Evolutionary conservation across 2,113 vertebrate genomes (phyloP), one percentile per base, ranked within the genome.

Genomic region (Rhegmatorhina hoffmannsi): DNA sequence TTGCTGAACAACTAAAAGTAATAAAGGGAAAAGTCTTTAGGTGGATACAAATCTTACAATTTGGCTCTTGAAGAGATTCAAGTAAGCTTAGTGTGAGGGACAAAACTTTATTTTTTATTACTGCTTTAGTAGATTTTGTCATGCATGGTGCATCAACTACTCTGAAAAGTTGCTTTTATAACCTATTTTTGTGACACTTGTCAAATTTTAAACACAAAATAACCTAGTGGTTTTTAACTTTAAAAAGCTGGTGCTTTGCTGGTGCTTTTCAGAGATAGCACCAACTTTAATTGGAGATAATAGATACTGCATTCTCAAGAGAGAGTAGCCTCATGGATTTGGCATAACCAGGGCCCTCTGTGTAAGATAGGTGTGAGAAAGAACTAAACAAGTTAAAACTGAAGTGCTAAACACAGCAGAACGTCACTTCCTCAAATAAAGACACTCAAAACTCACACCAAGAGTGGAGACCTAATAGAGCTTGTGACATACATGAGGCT

Each of bases 151-250:
- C 81, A 87, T 84, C 36, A 82, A 69, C 69, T 91, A 14, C 66
- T 78, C 17, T 44, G 40, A 85, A 82, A 94, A 94, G 21, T 76
- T 94, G 70, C 43, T 76, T 68, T 92, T 78, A 55, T 68, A 89
- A 87, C 47, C 6, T 6, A 43, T 82, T 95, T 92, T 53, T 66
- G 53, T 36, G 62, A 66, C 25, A 66, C 55, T 82, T 91, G 47
- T 73, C 70, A 88, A 74, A 83, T 85, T 95, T 91, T 58, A 33
- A 89, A 31, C 70, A 40, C 79, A 55, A 95, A 83, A 95, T 92
- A 90, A 40, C 43, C 6, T 34, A 34, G 12, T 89, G n/a, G 87
- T 94, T 95, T 85, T 36, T 70, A 76, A 40, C 74, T 93, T 44
- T 68, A 62, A 84, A 90, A 85, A 31, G 6, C 24, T 68, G 36